Percentiles rank a stretch among this genome's conserved stretches.
Conservation (phyloP, 2,797 vertebrate species). For the Chloroceryle amazona region DNA sequence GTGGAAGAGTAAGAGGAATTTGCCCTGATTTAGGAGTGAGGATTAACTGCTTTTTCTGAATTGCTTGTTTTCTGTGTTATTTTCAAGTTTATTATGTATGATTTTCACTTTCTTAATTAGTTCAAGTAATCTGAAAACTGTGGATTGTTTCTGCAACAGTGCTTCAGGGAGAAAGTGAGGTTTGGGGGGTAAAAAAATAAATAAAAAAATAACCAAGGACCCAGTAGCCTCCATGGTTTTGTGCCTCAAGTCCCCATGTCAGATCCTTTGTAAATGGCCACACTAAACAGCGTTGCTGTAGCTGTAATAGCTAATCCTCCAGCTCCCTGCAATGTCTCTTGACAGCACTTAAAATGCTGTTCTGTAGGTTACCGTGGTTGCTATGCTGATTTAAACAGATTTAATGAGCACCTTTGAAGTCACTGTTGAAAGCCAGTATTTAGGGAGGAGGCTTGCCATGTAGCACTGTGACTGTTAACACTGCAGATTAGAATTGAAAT, state of each 20-base stretch:
- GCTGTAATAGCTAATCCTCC: background rate
- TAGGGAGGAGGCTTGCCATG: background rate
- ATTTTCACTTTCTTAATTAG: background rate
- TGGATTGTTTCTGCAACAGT: background rate
- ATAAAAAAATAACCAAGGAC: background rate
- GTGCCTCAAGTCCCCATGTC: background rate
- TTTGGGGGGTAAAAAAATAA: background rate
- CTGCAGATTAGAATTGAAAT: background rate
- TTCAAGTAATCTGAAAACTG: background rate
- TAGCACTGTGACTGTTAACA: background rate
- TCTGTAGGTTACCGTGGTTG: slow-evolving; percentile 35
- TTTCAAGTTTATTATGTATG: fast-evolving
- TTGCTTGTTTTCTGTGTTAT: background rate
- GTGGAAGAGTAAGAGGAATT: background rate
- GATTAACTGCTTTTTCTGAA: background rate
- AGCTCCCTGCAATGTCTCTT: slow-evolving; percentile 19
- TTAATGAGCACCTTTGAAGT: slow-evolving; percentile 54
- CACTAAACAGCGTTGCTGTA: background rate
- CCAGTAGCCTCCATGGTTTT: background rate
- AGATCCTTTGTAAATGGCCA: background rate
- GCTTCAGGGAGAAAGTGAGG: background rate
- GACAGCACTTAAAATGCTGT: slow-evolving; percentile 28
- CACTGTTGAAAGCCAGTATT: background rate
- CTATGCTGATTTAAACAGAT: slow-evolving; percentile 40
- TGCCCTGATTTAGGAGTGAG: background rate